Conservation (phyloP, 2,113 vertebrate species). For the Aegypius monachus region DNA sequence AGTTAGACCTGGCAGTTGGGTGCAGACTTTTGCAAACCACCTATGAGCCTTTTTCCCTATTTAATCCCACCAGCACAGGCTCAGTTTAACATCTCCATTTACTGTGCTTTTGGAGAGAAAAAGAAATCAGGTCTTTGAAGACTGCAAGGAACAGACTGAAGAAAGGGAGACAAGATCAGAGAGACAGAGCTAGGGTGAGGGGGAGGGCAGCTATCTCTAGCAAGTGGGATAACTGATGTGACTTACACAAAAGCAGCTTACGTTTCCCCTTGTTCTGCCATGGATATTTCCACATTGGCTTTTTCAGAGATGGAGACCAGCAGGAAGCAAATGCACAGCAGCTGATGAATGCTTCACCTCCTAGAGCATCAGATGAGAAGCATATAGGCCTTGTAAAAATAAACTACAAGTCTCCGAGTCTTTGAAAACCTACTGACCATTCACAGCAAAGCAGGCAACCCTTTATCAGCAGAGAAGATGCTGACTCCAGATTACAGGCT, state of each 20-base stretch:
- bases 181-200: not conserved
- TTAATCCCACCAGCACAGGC: not conserved
- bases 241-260: not conserved
- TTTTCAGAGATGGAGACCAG: not conserved
- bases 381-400: not conserved
- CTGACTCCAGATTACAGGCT: not conserved
- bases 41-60: not conserved
- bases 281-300: not conserved
- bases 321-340: not conserved
- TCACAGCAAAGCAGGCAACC: not conserved
- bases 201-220: not conserved
- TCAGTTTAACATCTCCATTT: not conserved
- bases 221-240: not conserved
- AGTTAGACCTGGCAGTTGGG: not conserved
- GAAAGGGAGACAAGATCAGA: not conserved
- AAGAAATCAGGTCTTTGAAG: slow-evolving; percentile 7
- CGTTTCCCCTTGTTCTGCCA: not conserved
- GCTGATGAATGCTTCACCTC: not conserved
- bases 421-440: not conserved
- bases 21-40: not conserved
- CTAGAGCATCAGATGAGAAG: not conserved
- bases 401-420: not conserved
- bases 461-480: not conserved
- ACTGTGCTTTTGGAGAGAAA: not conserved
- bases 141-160: not conserved